Percentiles rank a stretch among this genome's conserved stretches.
Evolutionary conservation across 2,797 vertebrate species (phyloP).

Genomic region (Cyprinodon diabolis): DNA sequence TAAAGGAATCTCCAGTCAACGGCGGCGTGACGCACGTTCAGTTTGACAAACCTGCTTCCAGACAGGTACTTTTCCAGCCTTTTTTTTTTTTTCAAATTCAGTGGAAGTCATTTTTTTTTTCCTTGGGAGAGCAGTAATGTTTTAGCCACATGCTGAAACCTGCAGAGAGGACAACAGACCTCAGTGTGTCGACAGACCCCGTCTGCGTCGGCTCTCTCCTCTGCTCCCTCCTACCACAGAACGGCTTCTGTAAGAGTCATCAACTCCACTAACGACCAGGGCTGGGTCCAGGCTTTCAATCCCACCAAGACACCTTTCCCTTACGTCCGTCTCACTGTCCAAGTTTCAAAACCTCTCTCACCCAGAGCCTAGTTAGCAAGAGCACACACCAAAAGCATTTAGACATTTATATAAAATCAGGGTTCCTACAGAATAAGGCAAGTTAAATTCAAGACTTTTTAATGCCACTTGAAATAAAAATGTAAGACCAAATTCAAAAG

Average conservation of each 20-base stretch:
- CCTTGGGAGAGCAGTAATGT: conserved; percentile 63
- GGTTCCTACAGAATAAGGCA: too few species aligned
- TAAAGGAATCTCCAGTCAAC: conserved; percentile 64
- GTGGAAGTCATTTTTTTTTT: conserved; percentile 45
- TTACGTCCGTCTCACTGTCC: conserved; percentile 65
- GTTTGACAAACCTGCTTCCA: conserved; percentile 66
- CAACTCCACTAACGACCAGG: conserved; percentile 61
- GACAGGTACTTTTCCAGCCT: conserved; percentile 77
- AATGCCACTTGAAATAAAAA: too few species aligned
- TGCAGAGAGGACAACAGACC: conserved; percentile 73
- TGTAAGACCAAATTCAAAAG: too few species aligned
- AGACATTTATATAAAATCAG: background rate
- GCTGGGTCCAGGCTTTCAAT: conserved; percentile 51
- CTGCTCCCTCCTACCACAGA: conserved; percentile 73
- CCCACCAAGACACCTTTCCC: conserved; percentile 62
- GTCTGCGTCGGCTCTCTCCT: conserved; percentile 53
- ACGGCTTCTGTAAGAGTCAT: conserved; percentile 76
- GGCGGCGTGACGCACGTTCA: conserved; percentile 64
- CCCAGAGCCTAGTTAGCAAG: conserved; percentile 18
- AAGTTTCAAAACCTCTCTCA: conserved; percentile 40
- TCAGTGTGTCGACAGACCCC: conserved; percentile 74
- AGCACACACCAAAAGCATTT: background rate
- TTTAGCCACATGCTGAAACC: conserved; percentile 76
- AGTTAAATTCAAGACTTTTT: too few species aligned
- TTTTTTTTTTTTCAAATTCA: conserved; percentile 38